Evolutionary conservation across 1,140 invertebrate genomes (phyloP), one percentile per base, ranked within the genome.

Genomic region (Hydropsyche tenuis): DNA sequence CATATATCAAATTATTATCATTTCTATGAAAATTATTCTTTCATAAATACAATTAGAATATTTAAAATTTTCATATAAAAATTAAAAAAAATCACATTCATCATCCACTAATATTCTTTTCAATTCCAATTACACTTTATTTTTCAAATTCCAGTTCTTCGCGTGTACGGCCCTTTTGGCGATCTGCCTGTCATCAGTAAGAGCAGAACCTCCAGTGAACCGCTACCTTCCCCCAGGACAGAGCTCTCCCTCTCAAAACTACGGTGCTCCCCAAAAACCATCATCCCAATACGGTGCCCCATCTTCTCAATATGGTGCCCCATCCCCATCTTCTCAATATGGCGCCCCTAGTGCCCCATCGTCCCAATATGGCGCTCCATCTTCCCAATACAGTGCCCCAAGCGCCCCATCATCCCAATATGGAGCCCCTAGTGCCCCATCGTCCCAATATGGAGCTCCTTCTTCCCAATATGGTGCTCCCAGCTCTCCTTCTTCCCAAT

Each of bases 261-360:
- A 75, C 37, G 74, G 74, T 12, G 62, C 74, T 23, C 73, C 73
- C 62, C 60, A 64, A 30, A 48, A 48, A 64, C 74, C 75, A 5
- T 78, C 80, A 56, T 75, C 71, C 48, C 76, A 78, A 48, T 79
- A 76, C 22, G 72, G 69, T 14, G 37, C 75, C 23, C 78, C 51
- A 18, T 74, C 73, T 37, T 62, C 60, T 9, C 73, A 75, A 25
- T 75, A 73, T 71, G 65, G 43, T 43, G 43, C 74, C 6, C 78
- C 78, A 2, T 71, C 65, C 42, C 60, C 66, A 14, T 75, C 74
- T 2, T 46, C 72, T 2, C 63, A 72, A 25, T 72, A 69, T 56
- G 66, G 72, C 3, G 72, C 69, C n/a, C 69, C 74, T 18, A 73
- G 56, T 18, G 65, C 68, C 1, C 72, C 74, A 42, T 73, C 71